phyloP scores from a whole-genome alignment of 2,113 vertebrate species.

The Machaerirhynchus nigripectus region DNA sequence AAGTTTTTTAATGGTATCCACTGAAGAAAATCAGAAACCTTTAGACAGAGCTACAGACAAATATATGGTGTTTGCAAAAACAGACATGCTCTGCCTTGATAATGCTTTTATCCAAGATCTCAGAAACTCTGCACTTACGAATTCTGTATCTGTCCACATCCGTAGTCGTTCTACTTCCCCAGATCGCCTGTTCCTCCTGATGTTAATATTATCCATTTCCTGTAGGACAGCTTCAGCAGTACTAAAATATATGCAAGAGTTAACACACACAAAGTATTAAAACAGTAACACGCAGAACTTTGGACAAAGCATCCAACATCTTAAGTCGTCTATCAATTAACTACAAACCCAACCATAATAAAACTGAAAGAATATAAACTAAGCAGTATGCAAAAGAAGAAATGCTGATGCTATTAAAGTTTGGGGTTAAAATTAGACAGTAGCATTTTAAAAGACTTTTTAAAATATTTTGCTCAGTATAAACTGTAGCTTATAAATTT shows the following conservation, averaged over 20 bases:
- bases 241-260: conserved; percentile 64
- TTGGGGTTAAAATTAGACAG: not conserved
- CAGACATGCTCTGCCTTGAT: rapidly evolving
- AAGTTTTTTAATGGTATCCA: not conserved
- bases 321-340: not conserved
- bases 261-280: not conserved
- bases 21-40: not conserved
- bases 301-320: not conserved
- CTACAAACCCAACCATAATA: not conserved
- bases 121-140: conserved; percentile 77
- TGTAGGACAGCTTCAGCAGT: conserved; percentile 97
- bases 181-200: conserved; percentile 85
- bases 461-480: not conserved
- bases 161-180: conserved; percentile 95
- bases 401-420: not conserved
- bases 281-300: not conserved
- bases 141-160: conserved; percentile 98
- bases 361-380: not conserved
- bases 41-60: not conserved
- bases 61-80: not conserved
- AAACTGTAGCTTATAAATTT: not conserved
- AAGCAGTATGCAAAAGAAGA: not conserved
- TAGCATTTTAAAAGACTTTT: too few relatives aligned
- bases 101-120: not conserved
- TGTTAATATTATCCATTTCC: conserved; percentile 99